A percentile compares a stretch with the other conserved stretches of the same genome.
phyloP scores from a whole-genome alignment of 2,888 invertebrate genomes.

The Cinara cedri region DNA sequence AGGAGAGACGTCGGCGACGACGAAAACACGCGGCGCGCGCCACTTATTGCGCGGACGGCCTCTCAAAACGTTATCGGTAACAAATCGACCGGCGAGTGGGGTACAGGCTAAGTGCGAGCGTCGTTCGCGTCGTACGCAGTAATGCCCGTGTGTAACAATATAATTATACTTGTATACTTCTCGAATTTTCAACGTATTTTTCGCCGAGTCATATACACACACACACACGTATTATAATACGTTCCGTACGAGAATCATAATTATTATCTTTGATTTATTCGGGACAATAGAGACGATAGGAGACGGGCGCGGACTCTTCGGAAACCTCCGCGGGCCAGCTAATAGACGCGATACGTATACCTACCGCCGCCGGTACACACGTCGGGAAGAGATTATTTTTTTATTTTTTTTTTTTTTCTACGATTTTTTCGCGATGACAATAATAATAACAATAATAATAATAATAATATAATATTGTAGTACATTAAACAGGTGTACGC shows the following conservation, averaged over 20 bases:
- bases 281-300: constrained; percentile 24
- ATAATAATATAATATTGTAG: too few species aligned
- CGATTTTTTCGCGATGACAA: constrained; percentile 41
- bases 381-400: constrained; percentile 1
- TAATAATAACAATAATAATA: too few species aligned
- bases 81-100: not conserved
- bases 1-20: too few species aligned
- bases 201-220: constrained; percentile 13
- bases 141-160: too few species aligned
- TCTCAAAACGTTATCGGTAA: not conserved
- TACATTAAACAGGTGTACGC: not conserved
- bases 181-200: constrained; percentile 3
- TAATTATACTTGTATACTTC: too few species aligned
- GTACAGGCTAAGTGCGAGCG: not conserved
- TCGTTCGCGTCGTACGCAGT: not conserved
- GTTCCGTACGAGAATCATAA: constrained; percentile 5
- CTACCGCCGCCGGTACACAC: not conserved
- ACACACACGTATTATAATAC: not conserved
- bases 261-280: constrained; percentile 18
- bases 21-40: too few species aligned
- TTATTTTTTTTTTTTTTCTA: too few species aligned
- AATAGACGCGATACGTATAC: not conserved
- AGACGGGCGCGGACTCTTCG: not conserved
- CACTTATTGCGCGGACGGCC: too few species aligned
- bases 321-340: constrained; percentile 34